Evolutionary conservation across 2,888 invertebrate genomes (phyloP).

Genomic region (Phasia obesa): DNA sequence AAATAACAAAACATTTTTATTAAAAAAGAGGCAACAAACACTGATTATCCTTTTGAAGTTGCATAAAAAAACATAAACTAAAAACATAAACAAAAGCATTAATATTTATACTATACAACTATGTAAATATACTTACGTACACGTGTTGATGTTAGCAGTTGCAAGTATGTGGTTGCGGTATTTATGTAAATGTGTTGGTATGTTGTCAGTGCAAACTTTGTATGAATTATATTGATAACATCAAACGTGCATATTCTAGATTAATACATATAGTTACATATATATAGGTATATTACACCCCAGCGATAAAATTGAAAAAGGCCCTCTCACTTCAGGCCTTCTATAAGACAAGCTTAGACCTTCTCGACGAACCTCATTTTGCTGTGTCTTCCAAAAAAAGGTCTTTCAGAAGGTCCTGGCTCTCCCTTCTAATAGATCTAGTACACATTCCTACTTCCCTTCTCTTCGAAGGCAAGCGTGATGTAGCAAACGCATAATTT

Average conservation of each 20-base stretch:
- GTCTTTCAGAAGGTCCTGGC: too few relatives aligned
- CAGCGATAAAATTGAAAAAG: too few relatives aligned
- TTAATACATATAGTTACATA: slow-evolving; percentile 12
- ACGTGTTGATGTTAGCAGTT: background rate
- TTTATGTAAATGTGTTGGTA: background rate
- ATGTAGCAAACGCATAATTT: too few relatives aligned
- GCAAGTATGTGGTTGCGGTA: background rate
- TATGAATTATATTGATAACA: slow-evolving; percentile 42
- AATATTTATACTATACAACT: background rate
- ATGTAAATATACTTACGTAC: background rate
- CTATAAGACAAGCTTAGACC: too few relatives aligned
- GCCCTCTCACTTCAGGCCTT: too few relatives aligned
- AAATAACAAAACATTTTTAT: slow-evolving; percentile 44
- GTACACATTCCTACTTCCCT: too few relatives aligned
- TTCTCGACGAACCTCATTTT: too few relatives aligned
- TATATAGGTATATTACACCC: background rate
- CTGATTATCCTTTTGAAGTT: slow-evolving; percentile 49
- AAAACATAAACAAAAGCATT: background rate
- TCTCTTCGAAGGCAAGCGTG: too few relatives aligned
- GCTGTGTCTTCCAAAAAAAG: too few relatives aligned
- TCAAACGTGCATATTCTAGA: slow-evolving; percentile 38
- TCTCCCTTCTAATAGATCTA: too few relatives aligned
- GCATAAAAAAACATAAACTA: background rate
- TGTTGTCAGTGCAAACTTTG: slow-evolving; percentile 33
- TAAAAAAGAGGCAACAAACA: slow-evolving; percentile 6